Percentiles rank a stretch among this genome's conserved stretches.
phyloP scores from a whole-genome alignment of 2,888 invertebrate genomes.

The Drosophila colorata region DNA sequence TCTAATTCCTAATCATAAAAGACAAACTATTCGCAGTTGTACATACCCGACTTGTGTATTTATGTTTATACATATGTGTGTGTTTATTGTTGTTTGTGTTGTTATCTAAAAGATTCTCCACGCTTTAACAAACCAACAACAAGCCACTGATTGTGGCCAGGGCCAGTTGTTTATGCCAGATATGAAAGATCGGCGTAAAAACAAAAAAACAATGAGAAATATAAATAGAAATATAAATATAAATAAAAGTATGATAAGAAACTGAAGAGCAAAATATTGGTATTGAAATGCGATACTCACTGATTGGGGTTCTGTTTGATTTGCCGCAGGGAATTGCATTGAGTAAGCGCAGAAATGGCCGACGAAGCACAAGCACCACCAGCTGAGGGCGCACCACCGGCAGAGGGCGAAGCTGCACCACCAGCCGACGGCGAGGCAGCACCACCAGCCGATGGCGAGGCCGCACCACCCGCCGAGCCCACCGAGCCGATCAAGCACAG shows the following conservation, averaged over 20 bases:
- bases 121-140: constrained; percentile 17
- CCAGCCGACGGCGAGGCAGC: constrained; percentile 81
- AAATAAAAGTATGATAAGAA: constrained; percentile 4
- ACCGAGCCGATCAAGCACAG: constrained; percentile 84
- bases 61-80: too few species aligned
- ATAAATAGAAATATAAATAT: neutral
- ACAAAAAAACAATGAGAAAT: neutral
- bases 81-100: neutral
- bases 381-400: constrained; percentile 81
- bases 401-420: constrained; percentile 81
- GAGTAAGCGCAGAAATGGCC: constrained; percentile 83
- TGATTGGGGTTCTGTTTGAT: neutral
- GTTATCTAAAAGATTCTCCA: constrained; percentile 20
- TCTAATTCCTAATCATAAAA: neutral
- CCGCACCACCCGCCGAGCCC: constrained; percentile 77
- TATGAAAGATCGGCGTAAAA: neutral
- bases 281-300: constrained; percentile 13
- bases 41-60: too few species aligned
- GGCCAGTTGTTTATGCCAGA: constrained; percentile 16
- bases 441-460: constrained; percentile 69
- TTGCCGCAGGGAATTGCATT: constrained; percentile 65
- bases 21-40: too few species aligned
- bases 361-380: constrained; percentile 85
- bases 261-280: neutral
- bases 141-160: constrained; percentile 4